Evolutionary conservation across 2,888 invertebrate species (phyloP).

Genomic region (Blomia tropicalis): DNA sequence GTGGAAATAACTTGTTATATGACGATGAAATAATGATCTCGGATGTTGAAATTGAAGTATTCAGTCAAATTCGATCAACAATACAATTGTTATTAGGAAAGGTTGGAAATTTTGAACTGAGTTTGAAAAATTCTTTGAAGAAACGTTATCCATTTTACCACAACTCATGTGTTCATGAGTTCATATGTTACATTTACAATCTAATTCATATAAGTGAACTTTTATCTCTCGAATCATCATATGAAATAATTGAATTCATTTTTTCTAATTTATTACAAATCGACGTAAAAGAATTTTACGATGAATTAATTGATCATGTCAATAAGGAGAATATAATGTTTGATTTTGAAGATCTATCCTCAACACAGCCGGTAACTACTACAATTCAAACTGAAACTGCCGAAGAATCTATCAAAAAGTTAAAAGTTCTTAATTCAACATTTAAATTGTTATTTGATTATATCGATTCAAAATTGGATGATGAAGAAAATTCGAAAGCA

Average conservation of each 20-base stretch:
- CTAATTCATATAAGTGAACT: not conserved
- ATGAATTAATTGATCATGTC: not conserved
- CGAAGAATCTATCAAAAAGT: constrained; percentile 11
- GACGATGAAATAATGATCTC: not conserved
- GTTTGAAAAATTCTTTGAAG: not conserved
- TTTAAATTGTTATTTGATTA: not conserved
- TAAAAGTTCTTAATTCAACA: constrained; percentile 1
- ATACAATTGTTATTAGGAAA: not conserved
- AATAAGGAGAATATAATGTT: not conserved
- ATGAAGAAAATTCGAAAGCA: not conserved
- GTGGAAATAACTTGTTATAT: not conserved
- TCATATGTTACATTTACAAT: not conserved
- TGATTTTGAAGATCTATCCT: constrained; percentile 1
- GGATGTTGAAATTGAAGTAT: not conserved
- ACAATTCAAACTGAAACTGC: not conserved
- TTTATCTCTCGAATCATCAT: not conserved
- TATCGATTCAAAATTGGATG: not conserved
- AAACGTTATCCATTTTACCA: constrained; percentile 8
- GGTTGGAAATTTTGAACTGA: not conserved
- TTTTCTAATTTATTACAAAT: not conserved
- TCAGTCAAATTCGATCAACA: not conserved
- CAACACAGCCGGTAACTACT: not conserved
- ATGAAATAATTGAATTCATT: not conserved
- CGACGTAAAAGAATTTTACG: not conserved
- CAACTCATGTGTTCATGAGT: constrained; percentile 6